Percentiles rank a stretch among this genome's conserved stretches.
These are phyloP conservation scores for Paguma larvata DNA, from an alignment of 2,797 vertebrate species.

Conservation along the genomic window DNA sequence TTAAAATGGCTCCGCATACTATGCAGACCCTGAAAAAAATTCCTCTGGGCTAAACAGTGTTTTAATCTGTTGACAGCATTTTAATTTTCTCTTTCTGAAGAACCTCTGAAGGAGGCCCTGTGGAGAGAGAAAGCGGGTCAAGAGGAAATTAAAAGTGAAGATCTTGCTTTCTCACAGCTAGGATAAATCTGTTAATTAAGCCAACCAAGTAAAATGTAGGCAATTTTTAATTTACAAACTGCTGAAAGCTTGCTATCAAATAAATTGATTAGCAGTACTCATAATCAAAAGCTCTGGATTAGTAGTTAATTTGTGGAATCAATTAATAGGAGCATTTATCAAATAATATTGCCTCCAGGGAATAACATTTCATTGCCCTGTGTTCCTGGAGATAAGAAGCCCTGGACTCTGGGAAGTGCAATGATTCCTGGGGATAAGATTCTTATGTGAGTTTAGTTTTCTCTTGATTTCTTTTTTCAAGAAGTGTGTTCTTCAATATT, in stretches of 20 bases:
- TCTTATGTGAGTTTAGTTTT: background rate
- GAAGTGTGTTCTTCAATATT: conserved; percentile 23
- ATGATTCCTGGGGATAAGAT: conserved; percentile 35
- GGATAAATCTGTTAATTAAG: conserved; percentile 84
- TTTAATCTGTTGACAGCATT: conserved; percentile 82
- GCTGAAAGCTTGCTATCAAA: conserved; percentile 83
- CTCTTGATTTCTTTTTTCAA: conserved; percentile 52
- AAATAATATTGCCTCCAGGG: conserved; percentile 73
- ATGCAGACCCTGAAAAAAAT: conserved; percentile 63
- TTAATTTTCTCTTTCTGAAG: conserved; percentile 84
- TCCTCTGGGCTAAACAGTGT: conserved; percentile 75
- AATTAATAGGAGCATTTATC: conserved; percentile 86
- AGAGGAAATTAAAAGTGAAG: conserved; percentile 87
- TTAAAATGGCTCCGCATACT: conserved; percentile 52
- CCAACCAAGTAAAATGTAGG: conserved; percentile 74
- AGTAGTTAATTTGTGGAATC: conserved; percentile 87
- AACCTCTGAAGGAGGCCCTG: conserved; percentile 78
- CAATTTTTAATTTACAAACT: conserved; percentile 82
- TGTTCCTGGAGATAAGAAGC: conserved; percentile 81
- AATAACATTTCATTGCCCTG: conserved; percentile 61
- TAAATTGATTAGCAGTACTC: conserved; percentile 87
- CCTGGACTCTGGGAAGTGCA: conserved; percentile 46
- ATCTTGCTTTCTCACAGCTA: conserved; percentile 79
- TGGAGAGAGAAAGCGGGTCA: conserved; percentile 76
- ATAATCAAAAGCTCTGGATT: conserved; percentile 85